Conservation (phyloP, 64 coral and sea anemone genomes). For the Montipora capricornis region DNA sequence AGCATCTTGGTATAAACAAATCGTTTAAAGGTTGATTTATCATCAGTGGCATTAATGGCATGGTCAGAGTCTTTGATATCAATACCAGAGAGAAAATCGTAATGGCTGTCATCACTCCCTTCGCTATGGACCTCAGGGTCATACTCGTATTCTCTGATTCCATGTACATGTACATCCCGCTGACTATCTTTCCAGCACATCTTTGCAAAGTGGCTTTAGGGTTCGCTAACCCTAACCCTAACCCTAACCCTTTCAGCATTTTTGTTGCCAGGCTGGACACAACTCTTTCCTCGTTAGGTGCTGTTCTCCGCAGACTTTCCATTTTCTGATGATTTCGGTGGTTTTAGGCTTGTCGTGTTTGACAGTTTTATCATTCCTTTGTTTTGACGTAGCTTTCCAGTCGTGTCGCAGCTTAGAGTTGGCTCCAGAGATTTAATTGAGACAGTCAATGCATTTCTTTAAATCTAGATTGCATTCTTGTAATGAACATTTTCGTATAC, state of each 20-base stretch:
- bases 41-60: not conserved
- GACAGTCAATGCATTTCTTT: conserved; percentile 15
- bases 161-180: not conserved
- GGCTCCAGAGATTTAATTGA: conserved; percentile 19
- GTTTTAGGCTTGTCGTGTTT: not conserved
- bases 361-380: conserved; percentile 22
- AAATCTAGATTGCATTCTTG: not conserved
- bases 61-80: not conserved
- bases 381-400: not conserved
- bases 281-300: too few species aligned
- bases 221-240: too few species aligned
- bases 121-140: not conserved
- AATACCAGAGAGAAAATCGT: conserved; percentile 37
- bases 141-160: not conserved
- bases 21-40: not conserved
- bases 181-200: conserved; percentile 19
- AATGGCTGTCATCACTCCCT: not conserved
- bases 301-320: conserved; percentile 25
- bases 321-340: not conserved
- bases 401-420: not conserved
- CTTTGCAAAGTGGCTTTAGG: conserved; percentile 43
- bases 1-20: not conserved
- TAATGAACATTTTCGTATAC: not conserved
- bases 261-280: too few species aligned
- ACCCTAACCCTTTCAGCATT: too few species aligned